Evolutionary conservation across 2,113 vertebrate genomes (phyloP), one percentile per base, ranked within the genome.

Genomic region (Rhegmatorhina hoffmannsi): DNA sequence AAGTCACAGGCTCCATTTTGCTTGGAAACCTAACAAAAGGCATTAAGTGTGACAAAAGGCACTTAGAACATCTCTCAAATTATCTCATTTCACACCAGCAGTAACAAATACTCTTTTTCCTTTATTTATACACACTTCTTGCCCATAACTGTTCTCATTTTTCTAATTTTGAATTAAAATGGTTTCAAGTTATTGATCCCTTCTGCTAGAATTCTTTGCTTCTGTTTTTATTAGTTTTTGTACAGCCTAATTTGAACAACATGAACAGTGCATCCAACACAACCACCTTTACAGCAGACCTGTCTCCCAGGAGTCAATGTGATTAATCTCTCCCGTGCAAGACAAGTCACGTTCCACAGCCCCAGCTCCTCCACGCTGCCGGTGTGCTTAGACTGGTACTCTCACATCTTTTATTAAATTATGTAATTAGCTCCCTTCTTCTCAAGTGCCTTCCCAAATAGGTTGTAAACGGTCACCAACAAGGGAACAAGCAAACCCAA

Each of bases 81-180:
- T 79, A 95, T 75, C 79, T 96, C 81, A 93, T 97, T 96, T 95
- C 95, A 95, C 43, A 92, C 70, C 72, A 92, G 84, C 64, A 67
- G 58, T 79, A 95, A 89, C 68, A 97, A 97, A 97, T 82, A 92
- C 63, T 95, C 77, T 36, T 92, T 95, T 95, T 85, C 93, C 72
- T 94, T 94, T 96, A 95, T 97, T 96, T 97, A 95, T 38, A 83
- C 59, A 95, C 74, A 87, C 73, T 68, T 55, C 56, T 68, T 92
- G 75, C 55, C 86, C 80, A 49, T 96, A 95, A 96, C 68, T 9
- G 19, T 21, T 92, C 87, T 75, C 73, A 87, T 92, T 94, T 93
- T 85, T 94, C 95, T 80, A 83, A 81, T 94, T 89, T 60, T 68
- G 64, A 93, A 96, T 93, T 91, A 88, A 94, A 92, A 93, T 43